Evolutionary conservation across 2,888 invertebrate species (phyloP).

Genomic region (Amitus sp.): DNA sequence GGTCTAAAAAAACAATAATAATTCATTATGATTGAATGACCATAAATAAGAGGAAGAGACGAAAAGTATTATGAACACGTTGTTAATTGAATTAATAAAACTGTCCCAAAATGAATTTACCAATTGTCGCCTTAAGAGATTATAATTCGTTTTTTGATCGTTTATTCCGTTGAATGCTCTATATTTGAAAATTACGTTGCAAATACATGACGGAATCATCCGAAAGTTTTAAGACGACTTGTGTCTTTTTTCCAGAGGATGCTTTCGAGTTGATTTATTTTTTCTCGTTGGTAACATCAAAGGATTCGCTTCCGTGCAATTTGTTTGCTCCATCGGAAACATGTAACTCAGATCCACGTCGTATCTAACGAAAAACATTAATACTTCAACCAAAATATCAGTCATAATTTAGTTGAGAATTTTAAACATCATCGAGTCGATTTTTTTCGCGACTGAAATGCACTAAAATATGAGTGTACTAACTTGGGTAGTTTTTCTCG

Average conservation of each 20-base stretch:
- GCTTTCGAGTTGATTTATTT: constrained; percentile 22
- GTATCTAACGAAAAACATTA: constrained; percentile 67
- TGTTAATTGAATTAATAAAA: constrained; percentile 67
- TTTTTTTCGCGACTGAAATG: no score
- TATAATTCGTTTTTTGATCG: background rate
- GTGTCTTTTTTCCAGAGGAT: constrained; percentile 29
- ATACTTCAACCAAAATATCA: background rate
- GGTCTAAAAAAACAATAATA: constrained; percentile 63
- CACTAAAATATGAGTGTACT: no score
- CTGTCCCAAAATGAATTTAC: constrained; percentile 60
- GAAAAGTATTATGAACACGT: constrained; percentile 66
- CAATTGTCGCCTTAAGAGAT: background rate
- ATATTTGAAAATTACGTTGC: background rate
- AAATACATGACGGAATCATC: background rate
- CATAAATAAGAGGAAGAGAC: constrained; percentile 62
- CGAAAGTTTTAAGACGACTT: constrained; percentile 13
- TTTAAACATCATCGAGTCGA: no score
- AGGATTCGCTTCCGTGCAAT: constrained; percentile 69
- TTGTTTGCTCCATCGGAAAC: constrained; percentile 81
- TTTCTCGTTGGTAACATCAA: constrained; percentile 21
- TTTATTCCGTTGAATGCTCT: background rate
- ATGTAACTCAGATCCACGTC: constrained; percentile 88
- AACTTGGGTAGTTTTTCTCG: constrained; percentile 76
- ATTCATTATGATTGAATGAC: constrained; percentile 60
- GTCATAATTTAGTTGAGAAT: no score